phyloP scores from a whole-genome alignment of 2,113 vertebrate genomes.

The Salvelinus namaycush region DNA sequence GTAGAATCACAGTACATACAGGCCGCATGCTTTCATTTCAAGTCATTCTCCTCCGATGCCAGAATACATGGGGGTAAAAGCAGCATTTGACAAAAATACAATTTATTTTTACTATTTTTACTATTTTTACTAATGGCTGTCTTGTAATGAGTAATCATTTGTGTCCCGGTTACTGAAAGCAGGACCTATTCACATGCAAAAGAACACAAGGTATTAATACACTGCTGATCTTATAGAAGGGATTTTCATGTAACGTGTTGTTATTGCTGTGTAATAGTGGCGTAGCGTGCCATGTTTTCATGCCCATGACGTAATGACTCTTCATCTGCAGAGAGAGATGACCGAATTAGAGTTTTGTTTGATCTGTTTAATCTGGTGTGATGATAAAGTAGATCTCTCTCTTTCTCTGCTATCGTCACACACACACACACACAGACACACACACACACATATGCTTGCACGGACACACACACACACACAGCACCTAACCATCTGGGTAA shows the following conservation, averaged over 20 bases:
- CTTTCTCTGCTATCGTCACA: not conserved
- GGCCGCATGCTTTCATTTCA: no score
- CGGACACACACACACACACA: no score
- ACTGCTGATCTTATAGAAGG: not conserved
- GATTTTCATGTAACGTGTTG: not conserved
- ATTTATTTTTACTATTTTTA: no score
- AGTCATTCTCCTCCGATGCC: not conserved
- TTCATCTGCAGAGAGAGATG: constrained; percentile 2
- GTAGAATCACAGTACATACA: no score
- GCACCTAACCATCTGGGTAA: not conserved
- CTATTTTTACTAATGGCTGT: no score
- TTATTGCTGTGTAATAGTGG: not conserved
- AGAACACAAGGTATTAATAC: not conserved
- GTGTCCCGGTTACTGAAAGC: not conserved
- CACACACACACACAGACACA: not conserved
- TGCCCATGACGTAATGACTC: not conserved
- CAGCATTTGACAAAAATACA: no score
- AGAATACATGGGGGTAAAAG: not conserved
- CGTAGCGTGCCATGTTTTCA: not conserved
- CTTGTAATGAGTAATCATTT: not conserved
- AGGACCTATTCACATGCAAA: not conserved
- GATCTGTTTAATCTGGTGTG: not conserved
- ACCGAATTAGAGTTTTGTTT: constrained; percentile 1
- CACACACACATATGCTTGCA: not conserved
- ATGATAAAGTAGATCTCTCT: not conserved